A percentile compares a stretch with the other conserved stretches of the same genome.
Conservation (phyloP, 2,797 vertebrate genomes). For the Sebastes variabilis region DNA sequence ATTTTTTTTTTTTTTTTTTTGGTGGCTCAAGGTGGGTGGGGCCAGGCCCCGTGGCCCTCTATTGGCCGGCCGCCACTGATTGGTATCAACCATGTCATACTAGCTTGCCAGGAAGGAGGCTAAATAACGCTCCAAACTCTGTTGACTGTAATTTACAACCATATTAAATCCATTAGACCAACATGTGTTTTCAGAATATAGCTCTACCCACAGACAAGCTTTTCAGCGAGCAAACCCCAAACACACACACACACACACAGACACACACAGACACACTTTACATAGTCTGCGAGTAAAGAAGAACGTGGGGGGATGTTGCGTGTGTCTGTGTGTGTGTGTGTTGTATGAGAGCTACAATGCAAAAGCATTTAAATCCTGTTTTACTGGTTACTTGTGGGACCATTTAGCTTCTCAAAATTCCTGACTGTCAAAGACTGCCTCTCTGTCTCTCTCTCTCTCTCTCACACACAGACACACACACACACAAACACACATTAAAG, state of each 20-base stretch:
- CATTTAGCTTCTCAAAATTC: too few relatives aligned
- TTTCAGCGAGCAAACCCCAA: constrained; percentile 49
- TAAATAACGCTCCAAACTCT: not conserved
- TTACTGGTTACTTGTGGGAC: too few relatives aligned
- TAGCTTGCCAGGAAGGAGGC: too few relatives aligned
- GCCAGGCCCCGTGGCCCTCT: too few relatives aligned
- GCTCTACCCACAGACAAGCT: constrained; percentile 61
- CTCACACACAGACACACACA: too few relatives aligned
- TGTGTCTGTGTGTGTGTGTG: not conserved
- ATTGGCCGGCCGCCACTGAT: too few relatives aligned
- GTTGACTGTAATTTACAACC: constrained; percentile 72
- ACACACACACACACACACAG: constrained; percentile 10
- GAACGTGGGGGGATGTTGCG: not conserved
- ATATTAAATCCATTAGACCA: constrained; percentile 78
- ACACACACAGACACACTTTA: constrained; percentile 15
- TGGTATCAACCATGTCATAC: too few relatives aligned
- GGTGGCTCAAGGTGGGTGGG: too few relatives aligned
- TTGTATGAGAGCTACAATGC: not conserved
- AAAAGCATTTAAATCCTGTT: not conserved
- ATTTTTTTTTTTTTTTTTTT: too few relatives aligned
- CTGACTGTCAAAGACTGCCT: too few relatives aligned
- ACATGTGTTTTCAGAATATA: constrained; percentile 68
- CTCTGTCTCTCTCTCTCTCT: too few relatives aligned
- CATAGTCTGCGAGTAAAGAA: constrained; percentile 10
- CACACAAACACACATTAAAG: too few relatives aligned